A percentile compares a stretch with the other conserved stretches of the same genome.
Evolutionary conservation across 2,113 vertebrate species (phyloP).

Genomic region (Peromyscus californicus): DNA sequence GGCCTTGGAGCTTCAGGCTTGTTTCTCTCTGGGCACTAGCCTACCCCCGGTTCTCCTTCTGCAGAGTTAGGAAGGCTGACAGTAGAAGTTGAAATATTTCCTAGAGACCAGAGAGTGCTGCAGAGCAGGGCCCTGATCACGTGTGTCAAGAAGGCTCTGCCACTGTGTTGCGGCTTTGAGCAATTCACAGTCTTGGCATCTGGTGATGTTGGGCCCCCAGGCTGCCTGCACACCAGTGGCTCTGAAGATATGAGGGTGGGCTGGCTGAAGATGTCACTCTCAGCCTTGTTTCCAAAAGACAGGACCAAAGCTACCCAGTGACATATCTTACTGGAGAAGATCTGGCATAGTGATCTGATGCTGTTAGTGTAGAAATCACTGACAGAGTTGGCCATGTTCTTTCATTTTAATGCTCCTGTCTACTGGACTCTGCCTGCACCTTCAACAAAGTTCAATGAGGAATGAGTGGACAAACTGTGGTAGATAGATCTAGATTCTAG

Average conservation of each 20-base stretch:
- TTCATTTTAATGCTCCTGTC: background rate
- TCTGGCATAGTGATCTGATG: background rate
- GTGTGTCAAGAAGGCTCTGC: background rate
- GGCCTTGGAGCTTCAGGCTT: background rate
- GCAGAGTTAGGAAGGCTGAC: background rate
- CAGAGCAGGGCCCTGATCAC: background rate
- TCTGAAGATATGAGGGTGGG: background rate
- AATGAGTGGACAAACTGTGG: background rate
- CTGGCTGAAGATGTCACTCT: background rate
- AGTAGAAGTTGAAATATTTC: background rate
- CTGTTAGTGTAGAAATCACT: background rate
- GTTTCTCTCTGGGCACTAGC: background rate
- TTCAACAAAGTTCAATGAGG: background rate
- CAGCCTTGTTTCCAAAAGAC: constrained; percentile 1
- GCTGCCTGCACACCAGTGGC: background rate
- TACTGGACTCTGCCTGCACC: background rate
- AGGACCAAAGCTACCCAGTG: background rate
- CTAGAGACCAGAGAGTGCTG: background rate
- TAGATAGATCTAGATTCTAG: background rate
- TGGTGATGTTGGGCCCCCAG: background rate
- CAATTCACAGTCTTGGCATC: background rate
- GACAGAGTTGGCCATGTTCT: background rate
- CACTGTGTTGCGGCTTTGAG: background rate
- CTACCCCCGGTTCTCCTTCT: background rate
- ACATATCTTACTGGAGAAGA: background rate